These are phyloP conservation scores for Cryptus armator DNA, from an alignment of 2,888 invertebrate species.

Conservation along the genomic window DNA sequence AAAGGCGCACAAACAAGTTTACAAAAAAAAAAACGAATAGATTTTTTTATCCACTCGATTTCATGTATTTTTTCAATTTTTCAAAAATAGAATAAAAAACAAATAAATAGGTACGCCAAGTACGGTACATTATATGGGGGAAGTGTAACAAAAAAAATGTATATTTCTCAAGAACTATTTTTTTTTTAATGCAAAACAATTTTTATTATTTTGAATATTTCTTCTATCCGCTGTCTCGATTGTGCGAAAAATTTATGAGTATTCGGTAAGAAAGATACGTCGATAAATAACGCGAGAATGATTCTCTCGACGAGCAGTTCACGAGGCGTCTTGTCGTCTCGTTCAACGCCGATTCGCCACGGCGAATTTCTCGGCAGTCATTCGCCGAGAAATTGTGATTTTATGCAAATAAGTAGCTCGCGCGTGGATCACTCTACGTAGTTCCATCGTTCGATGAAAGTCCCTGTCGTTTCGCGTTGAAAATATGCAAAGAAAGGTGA, in stretches of 20 bases:
- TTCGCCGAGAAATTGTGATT: slow-evolving; percentile 65
- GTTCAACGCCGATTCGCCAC: slow-evolving; percentile 51
- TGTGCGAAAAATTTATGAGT: neutral
- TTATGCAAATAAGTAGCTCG: slow-evolving; percentile 64
- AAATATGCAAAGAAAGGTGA: slow-evolving; percentile 49
- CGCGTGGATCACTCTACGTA: neutral
- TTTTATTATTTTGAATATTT: neutral
- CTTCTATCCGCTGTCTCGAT: neutral
- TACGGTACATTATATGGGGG: neutral
- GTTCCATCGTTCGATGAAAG: slow-evolving; percentile 64
- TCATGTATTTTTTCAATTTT: slow-evolving; percentile 26
- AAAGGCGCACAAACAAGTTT: slow-evolving; percentile 28
- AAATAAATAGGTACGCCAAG: slow-evolving; percentile 6
- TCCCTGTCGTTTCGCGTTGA: slow-evolving; percentile 63
- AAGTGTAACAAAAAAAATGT: too few species aligned
- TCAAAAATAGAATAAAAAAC: slow-evolving; percentile 19
- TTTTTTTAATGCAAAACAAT: too few species aligned
- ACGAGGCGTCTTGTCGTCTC: neutral
- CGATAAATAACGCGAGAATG: slow-evolving; percentile 18
- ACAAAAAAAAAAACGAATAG: slow-evolving; percentile 33
- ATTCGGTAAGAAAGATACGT: neutral
- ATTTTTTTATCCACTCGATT: slow-evolving; percentile 4
- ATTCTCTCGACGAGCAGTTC: slow-evolving; percentile 12
- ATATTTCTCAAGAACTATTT: too few species aligned
- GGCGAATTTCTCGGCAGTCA: slow-evolving; percentile 63